Evolutionary conservation across 1,140 invertebrate genomes (phyloP).

Genomic region (Oppia nitens): DNA sequence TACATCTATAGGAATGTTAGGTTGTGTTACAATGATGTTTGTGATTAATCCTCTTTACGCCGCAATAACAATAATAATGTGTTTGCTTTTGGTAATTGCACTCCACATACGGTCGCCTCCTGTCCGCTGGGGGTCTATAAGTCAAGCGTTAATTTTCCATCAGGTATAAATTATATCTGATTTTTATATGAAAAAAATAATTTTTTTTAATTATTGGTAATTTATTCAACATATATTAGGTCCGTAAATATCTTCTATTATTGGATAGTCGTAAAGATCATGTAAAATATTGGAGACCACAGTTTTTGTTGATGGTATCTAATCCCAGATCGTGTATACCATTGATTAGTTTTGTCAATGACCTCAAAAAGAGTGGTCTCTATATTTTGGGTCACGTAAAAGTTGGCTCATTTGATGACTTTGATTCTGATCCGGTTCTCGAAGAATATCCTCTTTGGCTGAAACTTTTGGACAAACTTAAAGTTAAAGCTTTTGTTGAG

Average conservation of each 20-base stretch:
- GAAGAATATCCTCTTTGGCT: constrained; percentile 71
- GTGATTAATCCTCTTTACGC: constrained; percentile 81
- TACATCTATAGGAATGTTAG: constrained; percentile 63
- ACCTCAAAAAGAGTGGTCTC: constrained; percentile 92
- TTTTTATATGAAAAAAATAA: constrained; percentile 7
- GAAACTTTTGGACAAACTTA: constrained; percentile 64
- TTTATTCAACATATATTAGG: constrained; percentile 33
- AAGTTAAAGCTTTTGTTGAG: constrained; percentile 93
- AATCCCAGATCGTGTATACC: constrained; percentile 76
- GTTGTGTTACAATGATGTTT: constrained; percentile 86
- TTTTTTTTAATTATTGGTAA: constrained; percentile 13
- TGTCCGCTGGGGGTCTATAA: constrained; percentile 84
- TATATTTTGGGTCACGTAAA: constrained; percentile 88
- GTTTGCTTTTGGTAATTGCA: constrained; percentile 61
- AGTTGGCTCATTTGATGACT: constrained; percentile 28
- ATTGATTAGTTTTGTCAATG: constrained; percentile 92
- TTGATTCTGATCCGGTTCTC: constrained; percentile 43
- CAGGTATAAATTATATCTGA: constrained; percentile 41
- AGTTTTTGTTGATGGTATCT: constrained; percentile 79
- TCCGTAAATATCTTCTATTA: constrained; percentile 86
- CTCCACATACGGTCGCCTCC: constrained; percentile 86
- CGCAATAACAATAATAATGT: constrained; percentile 66
- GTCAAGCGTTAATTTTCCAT: constrained; percentile 95
- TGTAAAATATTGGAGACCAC: constrained; percentile 97
- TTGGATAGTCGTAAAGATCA: constrained; percentile 91